These are phyloP conservation scores for Embidobia sp. DNA, from an alignment of 2,888 invertebrate genomes.

Conservation along the genomic window DNA sequence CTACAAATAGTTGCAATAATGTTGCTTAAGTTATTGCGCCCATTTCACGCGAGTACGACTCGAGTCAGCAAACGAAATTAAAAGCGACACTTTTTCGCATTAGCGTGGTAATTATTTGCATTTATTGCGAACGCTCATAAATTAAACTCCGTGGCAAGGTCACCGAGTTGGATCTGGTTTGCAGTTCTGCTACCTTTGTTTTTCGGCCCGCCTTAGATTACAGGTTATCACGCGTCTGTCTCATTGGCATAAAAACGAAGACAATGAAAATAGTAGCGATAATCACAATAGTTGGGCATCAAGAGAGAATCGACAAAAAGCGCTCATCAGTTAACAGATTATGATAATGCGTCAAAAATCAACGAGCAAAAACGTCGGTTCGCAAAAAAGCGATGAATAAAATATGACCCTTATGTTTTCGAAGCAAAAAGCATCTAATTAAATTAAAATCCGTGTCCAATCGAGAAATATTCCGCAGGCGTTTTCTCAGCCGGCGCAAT, in stretches of 20 bases:
- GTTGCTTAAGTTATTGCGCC: neutral
- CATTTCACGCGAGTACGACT: neutral
- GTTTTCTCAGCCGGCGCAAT: no score
- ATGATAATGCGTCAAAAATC: conserved; percentile 25
- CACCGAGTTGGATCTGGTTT: conserved; percentile 52
- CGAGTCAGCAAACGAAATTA: conserved; percentile 5
- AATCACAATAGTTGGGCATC: conserved; percentile 24
- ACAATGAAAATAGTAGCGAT: conserved; percentile 29
- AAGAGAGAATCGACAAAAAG: conserved; percentile 3
- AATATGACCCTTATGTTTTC: neutral
- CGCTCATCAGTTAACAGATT: conserved; percentile 33
- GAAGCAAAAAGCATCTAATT: conserved; percentile 4
- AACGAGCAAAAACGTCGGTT: neutral
- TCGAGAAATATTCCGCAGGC: no score
- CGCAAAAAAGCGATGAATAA: conserved; percentile 18
- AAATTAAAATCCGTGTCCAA: neutral
- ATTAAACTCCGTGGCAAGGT: conserved; percentile 43
- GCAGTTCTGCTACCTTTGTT: conserved; percentile 44
- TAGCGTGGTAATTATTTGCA: conserved; percentile 24
- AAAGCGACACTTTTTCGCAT: conserved; percentile 11
- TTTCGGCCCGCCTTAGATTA: conserved; percentile 51
- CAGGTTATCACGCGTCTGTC: conserved; percentile 48
- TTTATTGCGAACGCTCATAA: conserved; percentile 29
- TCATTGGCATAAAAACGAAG: conserved; percentile 41
- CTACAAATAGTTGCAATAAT: no score